Percentiles rank a stretch among this genome's conserved stretches.
Conservation (phyloP, 2,113 vertebrate species). For the Ophthalmolycus amberensis region DNA sequence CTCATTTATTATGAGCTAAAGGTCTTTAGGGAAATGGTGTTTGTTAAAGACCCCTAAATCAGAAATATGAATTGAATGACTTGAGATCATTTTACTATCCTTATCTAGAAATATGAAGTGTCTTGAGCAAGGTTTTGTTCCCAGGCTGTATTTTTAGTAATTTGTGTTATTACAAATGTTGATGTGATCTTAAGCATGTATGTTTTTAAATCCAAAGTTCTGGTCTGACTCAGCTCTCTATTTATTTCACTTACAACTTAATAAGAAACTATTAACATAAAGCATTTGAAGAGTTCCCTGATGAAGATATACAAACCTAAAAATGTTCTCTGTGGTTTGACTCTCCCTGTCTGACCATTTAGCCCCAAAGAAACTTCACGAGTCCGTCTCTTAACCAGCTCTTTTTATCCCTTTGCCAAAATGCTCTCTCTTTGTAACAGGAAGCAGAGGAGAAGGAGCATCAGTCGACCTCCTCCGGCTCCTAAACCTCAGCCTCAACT, state of each 20-base stretch:
- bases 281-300: not conserved
- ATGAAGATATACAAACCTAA: not conserved
- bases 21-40: too few relatives aligned
- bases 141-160: too few relatives aligned
- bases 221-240: not conserved
- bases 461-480: constrained; percentile 88
- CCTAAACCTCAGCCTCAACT: constrained; percentile 85
- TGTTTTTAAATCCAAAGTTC: not conserved
- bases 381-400: not conserved
- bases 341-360: not conserved
- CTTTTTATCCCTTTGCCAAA: not conserved
- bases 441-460: constrained; percentile 89
- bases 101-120: too few relatives aligned
- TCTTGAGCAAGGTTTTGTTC: too few relatives aligned
- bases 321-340: not conserved
- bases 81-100: too few relatives aligned
- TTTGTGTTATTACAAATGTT: not conserved
- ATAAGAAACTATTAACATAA: not conserved
- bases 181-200: not conserved
- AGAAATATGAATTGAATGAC: too few relatives aligned
- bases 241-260: not conserved
- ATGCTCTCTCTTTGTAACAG: constrained; percentile 71
- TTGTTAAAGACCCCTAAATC: too few relatives aligned
- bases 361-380: not conserved
- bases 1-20: too few relatives aligned